These are phyloP conservation scores for Bufo bufo DNA, from an alignment of 2,113 vertebrate species.

Conservation along the genomic window DNA sequence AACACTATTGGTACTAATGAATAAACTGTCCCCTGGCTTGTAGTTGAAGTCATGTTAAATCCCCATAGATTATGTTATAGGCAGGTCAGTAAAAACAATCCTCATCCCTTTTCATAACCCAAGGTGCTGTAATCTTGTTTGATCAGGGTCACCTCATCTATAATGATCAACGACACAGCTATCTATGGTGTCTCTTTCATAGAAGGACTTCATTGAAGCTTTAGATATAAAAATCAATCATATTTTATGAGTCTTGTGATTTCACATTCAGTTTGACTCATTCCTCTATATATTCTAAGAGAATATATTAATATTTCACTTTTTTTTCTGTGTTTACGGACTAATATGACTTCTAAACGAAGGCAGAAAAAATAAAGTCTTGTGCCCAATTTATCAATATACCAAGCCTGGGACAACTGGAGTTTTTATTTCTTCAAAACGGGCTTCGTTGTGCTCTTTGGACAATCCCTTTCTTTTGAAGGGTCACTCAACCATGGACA, in stretches of 20 bases:
- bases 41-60: neutral
- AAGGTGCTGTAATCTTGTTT: neutral
- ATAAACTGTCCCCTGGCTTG: neutral
- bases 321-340: neutral
- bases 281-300: neutral
- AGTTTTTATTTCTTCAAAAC: no score
- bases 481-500: no score
- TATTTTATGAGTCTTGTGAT: conserved; percentile 28
- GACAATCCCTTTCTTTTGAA: no score
- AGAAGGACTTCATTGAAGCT: neutral
- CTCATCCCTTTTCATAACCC: neutral
- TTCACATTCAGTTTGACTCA: conserved; percentile 16
- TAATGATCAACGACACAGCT: neutral
- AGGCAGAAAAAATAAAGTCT: neutral
- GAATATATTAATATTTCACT: conserved; percentile 11
- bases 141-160: neutral
- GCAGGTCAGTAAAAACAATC: neutral
- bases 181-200: neutral
- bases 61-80: neutral
- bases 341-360: neutral
- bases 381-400: no score
- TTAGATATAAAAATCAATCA: conserved; percentile 23
- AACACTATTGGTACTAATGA: neutral
- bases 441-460: no score
- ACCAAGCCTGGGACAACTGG: no score